Evolutionary conservation across 2,797 vertebrate genomes (phyloP).

Genomic region (Cyprinella venusta): DNA sequence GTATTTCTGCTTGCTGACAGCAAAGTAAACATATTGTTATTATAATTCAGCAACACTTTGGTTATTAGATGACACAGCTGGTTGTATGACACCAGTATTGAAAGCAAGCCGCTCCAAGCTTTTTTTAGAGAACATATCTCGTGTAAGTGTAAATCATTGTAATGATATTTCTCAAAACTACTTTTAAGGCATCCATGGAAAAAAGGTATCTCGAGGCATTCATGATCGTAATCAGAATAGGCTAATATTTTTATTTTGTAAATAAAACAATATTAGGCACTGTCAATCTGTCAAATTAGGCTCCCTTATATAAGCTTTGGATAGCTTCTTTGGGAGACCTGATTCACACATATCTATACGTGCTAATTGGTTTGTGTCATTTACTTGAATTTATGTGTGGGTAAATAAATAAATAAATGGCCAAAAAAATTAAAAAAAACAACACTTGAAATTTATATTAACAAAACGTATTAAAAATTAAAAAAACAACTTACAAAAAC

Average conservation of each 20-base stretch:
- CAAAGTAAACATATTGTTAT: background rate
- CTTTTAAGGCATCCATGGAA: background rate
- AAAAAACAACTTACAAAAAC: background rate
- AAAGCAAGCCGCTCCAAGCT: background rate
- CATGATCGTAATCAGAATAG: background rate
- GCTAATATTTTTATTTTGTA: background rate
- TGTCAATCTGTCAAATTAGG: too few relatives aligned
- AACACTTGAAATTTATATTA: background rate
- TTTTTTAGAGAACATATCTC: background rate
- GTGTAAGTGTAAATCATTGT: conserved; percentile 17
- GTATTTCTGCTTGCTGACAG: background rate
- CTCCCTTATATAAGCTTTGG: too few relatives aligned
- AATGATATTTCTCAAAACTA: conserved; percentile 14
- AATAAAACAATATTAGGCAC: background rate
- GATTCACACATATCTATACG: too few relatives aligned
- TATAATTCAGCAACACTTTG: background rate
- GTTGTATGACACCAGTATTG: background rate
- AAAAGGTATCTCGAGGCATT: background rate
- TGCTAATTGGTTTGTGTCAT: too few relatives aligned
- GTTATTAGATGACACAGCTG: background rate
- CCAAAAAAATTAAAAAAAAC: too few relatives aligned
- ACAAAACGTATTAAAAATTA: background rate
- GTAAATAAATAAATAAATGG: too few relatives aligned
- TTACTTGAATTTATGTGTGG: too few relatives aligned
- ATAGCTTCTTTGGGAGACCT: too few relatives aligned